These are phyloP conservation scores for Luscinia luscinia DNA, from an alignment of 2,797 vertebrate genomes.

Conservation along the genomic window DNA sequence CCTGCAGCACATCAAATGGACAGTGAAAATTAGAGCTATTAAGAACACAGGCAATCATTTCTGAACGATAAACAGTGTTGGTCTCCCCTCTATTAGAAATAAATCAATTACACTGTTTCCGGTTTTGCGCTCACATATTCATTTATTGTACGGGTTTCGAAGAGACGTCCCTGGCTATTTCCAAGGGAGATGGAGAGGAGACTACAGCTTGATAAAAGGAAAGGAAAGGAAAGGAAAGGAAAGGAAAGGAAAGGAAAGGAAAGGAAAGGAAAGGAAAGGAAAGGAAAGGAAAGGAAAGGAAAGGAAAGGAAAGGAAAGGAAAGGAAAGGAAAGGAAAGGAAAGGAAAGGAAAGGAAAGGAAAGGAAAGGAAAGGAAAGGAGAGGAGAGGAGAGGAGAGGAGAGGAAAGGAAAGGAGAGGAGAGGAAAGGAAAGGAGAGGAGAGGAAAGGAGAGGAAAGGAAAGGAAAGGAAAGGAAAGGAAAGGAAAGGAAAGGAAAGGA, in stretches of 20 bases:
- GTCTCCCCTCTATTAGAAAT: slow-evolving; percentile 40
- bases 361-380: too few species aligned
- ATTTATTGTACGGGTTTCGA: not conserved
- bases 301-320: not conserved
- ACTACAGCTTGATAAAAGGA: not conserved
- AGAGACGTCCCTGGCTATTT: not conserved
- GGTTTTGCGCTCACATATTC: not conserved
- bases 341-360: not conserved
- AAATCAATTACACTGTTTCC: slow-evolving; percentile 32
- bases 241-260: not conserved
- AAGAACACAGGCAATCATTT: slow-evolving; percentile 42
- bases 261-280: not conserved
- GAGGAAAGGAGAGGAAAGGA: accelerated
- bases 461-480: too few species aligned
- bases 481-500: too few species aligned
- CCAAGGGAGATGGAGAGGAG: not conserved
- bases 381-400: accelerated
- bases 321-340: not conserved
- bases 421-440: accelerated
- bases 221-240: too few species aligned
- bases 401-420: accelerated
- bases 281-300: too few species aligned
- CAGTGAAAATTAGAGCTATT: slow-evolving; percentile 19
- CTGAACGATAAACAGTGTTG: slow-evolving; percentile 38
- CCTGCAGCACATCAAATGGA: slow-evolving; percentile 53